These are phyloP conservation scores for Scolopax mira DNA, from an alignment of 2,113 vertebrate genomes.

Conservation along the genomic window DNA sequence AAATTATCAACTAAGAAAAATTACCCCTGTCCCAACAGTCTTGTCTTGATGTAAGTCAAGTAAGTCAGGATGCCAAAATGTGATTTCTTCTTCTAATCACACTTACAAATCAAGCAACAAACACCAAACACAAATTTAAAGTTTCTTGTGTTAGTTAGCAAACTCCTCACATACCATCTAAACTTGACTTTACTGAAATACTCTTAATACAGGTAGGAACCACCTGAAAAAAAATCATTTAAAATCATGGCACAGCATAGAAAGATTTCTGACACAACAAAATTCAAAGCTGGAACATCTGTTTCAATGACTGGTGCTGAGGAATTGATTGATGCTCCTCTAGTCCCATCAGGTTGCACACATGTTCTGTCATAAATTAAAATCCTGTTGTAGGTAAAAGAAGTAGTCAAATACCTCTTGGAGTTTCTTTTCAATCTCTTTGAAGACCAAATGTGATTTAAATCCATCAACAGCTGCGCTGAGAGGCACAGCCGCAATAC, in stretches of 20 bases:
- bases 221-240: not conserved
- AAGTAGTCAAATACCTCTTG: slow-evolving; percentile 78
- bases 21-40: not conserved
- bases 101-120: not conserved
- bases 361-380: not conserved
- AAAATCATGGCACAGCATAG: not conserved
- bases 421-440: slow-evolving; percentile 91
- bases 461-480: slow-evolving; percentile 82
- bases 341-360: not conserved
- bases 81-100: not conserved
- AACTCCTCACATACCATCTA: not conserved
- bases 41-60: not conserved
- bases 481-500: slow-evolving; percentile 74
- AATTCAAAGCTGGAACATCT: not conserved
- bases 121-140: not conserved
- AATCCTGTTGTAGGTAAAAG: not conserved
- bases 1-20: not conserved
- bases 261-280: not conserved
- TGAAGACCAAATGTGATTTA: slow-evolving; percentile 86
- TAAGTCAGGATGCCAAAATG: not conserved
- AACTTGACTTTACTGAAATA: not conserved
- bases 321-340: not conserved
- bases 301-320: not conserved
- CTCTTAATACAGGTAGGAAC: not conserved
- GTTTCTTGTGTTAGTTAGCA: not conserved